Conservation (phyloP, 2,888 invertebrate species). For the Diploptera punctata region DNA sequence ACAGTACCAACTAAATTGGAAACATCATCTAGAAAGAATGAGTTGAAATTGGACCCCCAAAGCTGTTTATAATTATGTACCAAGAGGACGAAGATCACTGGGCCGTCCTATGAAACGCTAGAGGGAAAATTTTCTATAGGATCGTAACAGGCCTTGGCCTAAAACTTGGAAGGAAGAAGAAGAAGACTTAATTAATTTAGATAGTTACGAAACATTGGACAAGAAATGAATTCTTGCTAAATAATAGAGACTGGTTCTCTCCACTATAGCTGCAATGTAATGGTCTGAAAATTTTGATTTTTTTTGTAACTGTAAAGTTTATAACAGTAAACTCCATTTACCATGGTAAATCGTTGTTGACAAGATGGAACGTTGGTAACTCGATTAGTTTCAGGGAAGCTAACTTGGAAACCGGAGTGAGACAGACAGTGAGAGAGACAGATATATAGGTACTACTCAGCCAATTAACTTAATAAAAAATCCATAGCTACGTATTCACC, state of each 20-base stretch:
- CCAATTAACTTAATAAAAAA: conserved; percentile 40
- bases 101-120: too few species aligned
- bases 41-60: too few species aligned
- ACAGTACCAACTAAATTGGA: too few species aligned
- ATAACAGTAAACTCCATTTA: conserved; percentile 29
- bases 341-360: conserved; percentile 41
- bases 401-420: conserved; percentile 30
- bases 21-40: too few species aligned
- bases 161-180: too few species aligned
- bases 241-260: neutral
- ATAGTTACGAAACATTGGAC: too few species aligned
- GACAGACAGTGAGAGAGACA: neutral
- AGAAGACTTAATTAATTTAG: too few species aligned
- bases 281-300: neutral
- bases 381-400: conserved; percentile 25
- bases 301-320: conserved; percentile 19
- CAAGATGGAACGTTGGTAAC: conserved; percentile 36
- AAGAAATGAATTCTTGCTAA: neutral
- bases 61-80: too few species aligned
- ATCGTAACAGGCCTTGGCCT: too few species aligned
- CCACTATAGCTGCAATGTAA: neutral
- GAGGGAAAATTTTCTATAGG: too few species aligned
- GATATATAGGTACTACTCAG: conserved; percentile 8
- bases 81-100: too few species aligned
- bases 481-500: conserved; percentile 27